phyloP scores from a whole-genome alignment of 2,113 vertebrate species.

The Pyrgilauda ruficollis region DNA sequence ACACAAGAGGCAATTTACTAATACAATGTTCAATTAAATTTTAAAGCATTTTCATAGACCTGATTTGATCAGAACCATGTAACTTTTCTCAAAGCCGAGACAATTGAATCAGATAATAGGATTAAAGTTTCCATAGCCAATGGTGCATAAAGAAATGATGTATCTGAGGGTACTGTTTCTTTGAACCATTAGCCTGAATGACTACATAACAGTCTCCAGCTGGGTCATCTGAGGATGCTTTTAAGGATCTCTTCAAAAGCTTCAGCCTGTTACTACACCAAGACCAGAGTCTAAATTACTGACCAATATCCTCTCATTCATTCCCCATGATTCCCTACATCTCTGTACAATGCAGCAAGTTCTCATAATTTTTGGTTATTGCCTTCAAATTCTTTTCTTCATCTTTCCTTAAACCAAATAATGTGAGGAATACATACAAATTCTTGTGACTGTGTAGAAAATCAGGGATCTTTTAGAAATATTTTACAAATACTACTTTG shows the following conservation, averaged over 20 bases:
- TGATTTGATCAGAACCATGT: neutral
- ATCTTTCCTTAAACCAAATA: neutral
- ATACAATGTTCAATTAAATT: neutral
- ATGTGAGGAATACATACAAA: neutral
- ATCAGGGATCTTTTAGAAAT: neutral
- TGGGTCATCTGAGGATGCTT: neutral
- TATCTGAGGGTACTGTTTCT: neutral
- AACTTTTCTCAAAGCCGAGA: neutral
- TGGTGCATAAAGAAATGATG: neutral
- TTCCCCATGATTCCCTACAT: neutral
- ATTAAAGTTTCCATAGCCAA: neutral
- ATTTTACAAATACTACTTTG: neutral
- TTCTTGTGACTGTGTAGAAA: neutral
- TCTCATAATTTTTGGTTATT: neutral
- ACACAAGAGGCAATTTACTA: neutral
- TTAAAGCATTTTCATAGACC: neutral
- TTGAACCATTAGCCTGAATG: neutral
- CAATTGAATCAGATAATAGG: neutral
- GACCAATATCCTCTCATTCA: neutral
- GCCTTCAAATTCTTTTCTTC: neutral
- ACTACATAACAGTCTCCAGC: neutral
- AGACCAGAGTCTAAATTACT: neutral
- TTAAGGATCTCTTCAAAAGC: neutral
- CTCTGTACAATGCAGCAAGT: neutral
- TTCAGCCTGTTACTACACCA: neutral